Evolutionary conservation across 2,113 vertebrate species (phyloP), one percentile per base, ranked within the genome.

Genomic region (Leptobrachium leishanense): DNA sequence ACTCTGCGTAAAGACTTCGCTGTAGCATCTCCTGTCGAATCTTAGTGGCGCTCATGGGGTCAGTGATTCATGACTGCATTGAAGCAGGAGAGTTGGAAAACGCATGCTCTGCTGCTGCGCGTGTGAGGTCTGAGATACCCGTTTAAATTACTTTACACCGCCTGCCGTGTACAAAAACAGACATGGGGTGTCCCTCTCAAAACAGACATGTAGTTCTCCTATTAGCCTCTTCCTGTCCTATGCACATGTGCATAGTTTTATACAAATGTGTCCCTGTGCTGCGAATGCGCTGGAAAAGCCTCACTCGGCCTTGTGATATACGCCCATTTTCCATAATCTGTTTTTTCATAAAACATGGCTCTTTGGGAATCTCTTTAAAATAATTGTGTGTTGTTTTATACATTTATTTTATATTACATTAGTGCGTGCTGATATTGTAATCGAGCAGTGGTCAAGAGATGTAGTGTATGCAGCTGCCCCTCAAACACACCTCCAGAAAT

Each of bases 161-260:
- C 66, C 75, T 77, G 67, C 75, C 59, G 75, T 69, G 68, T 77
- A 70, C 69, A 54, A 77, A 70, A 77, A 77, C 75, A 77, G 20
- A 12, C 20, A 50, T 66, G 69, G 54, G 6, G 53, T 77, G 66
- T 77, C 55, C 67, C 57, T 77, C 55, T 42, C 67, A 41, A 77
- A 68, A 59, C 44, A 69, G 66, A 77, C 13, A 68, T 68, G 65
- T 68, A 57, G 46, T 68, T 43, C 65, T 76, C 67, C 68, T 76
- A 76, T 42, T 68, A 42, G 66, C 43, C 75, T 40, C 68, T 70
- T 77, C 67, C 75, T 77, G 75, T 12, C 66, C 67, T 69, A 67
- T 55, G 43, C 54, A 69, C 59, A 69, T 77, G 67, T 69, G 54
- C 53, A 69, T 77, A 59, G 55, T 66, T 77, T 46, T 8, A 50